phyloP scores from a whole-genome alignment of 2,797 vertebrate species.

The Semaprochilodus insignis region DNA sequence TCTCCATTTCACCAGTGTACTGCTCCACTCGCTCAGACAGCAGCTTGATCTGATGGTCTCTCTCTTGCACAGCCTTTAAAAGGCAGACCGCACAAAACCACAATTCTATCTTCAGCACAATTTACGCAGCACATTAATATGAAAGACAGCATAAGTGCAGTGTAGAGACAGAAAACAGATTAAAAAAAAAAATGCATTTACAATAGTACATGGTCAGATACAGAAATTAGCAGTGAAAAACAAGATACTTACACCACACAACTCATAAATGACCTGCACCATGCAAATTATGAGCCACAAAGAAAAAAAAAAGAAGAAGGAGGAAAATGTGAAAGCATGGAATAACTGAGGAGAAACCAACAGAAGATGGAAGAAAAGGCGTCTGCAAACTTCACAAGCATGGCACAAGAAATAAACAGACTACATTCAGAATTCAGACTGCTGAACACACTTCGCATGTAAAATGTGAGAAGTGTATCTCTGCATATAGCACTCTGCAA shows the following conservation, averaged over 20 bases:
- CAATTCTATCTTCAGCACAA: neutral
- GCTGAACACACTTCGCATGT: neutral
- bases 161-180: constrained; percentile 8
- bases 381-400: constrained; percentile 2
- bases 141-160: neutral
- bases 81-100: neutral
- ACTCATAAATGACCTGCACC: constrained; percentile 83
- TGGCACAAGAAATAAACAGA: neutral
- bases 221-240: neutral
- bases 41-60: constrained; percentile 91
- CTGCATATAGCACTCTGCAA: no score
- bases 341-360: constrained; percentile 41
- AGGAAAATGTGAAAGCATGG: constrained; percentile 42
- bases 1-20: constrained; percentile 94
- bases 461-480: neutral
- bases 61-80: constrained; percentile 87
- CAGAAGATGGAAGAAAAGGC: constrained; percentile 32
- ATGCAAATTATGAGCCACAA: constrained; percentile 59
- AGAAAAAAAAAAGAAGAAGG: constrained; percentile 53
- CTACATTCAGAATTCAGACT: neutral
- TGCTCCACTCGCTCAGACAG: constrained; percentile 90
- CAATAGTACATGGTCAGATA: constrained; percentile 45
- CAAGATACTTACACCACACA: constrained; percentile 80
- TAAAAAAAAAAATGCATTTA: constrained; percentile 17
- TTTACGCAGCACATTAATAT: neutral